Conservation (phyloP, 2,888 invertebrate species). For the Chalcosyrphus nemorum region DNA sequence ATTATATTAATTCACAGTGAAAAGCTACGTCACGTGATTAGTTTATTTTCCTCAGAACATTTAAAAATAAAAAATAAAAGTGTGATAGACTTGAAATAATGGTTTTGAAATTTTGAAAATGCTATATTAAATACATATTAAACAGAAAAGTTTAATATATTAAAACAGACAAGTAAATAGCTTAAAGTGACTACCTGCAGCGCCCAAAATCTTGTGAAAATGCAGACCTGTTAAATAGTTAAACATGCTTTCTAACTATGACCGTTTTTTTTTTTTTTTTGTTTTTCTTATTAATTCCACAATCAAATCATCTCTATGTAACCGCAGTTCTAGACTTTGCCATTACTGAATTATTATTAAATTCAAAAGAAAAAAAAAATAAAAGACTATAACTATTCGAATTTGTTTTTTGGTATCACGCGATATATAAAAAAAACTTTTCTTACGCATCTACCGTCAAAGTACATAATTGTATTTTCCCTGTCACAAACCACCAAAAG, state of each 20-base stretch:
- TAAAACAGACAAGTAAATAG: background rate
- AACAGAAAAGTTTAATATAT: no score
- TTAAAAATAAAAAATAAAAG: no score
- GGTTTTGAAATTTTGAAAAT: background rate
- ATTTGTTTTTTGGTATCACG: no score
- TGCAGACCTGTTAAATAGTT: background rate
- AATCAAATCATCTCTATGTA: background rate
- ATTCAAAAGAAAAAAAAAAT: no score
- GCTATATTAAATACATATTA: background rate
- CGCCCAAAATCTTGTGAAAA: background rate
- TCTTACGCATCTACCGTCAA: background rate
- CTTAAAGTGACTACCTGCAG: background rate
- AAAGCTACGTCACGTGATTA: background rate
- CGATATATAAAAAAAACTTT: background rate
- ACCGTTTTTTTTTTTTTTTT: background rate
- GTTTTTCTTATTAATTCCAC: background rate
- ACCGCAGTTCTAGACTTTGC: constrained; percentile 6
- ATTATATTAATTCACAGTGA: no score
- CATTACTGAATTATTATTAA: background rate
- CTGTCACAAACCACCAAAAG: background rate
- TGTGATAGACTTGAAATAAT: no score
- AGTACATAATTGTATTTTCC: background rate
- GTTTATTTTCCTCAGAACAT: no score
- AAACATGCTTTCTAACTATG: background rate
- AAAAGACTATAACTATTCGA: no score